Evolutionary conservation across 2,888 invertebrate genomes (phyloP), one percentile per base, ranked within the genome.

Genomic region (Pristionchus maxplancki): DNA sequence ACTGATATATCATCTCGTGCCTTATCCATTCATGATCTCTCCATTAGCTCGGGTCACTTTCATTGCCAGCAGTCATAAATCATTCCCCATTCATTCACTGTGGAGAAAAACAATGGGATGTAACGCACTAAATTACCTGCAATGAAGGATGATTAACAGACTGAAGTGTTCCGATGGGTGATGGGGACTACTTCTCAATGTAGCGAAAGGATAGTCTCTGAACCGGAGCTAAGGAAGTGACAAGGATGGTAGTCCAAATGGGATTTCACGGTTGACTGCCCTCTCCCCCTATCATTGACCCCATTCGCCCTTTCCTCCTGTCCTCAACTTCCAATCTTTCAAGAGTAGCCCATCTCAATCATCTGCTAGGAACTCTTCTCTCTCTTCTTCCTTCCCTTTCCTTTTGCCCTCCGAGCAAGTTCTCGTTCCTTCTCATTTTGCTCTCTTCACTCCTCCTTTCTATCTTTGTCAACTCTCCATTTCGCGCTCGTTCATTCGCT

Each of bases 401-500:
- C 78, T 78, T 37, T 74, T 48, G n/a, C 78, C 31, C 82, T 58
- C 53, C 0, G 34, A 82, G 82, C 82, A 34, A 82, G 82, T 82
- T 82, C 82, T 44, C 53, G 53, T 82, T 58, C 53, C 82, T 50
- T 53, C 53, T 34, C 82, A 34, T 82, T 53, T 82, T 82, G 53
- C 53, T 82, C 82, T 37, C 82, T 37, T 34, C 24, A n/a, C 13
- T 20, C 31, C 53, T 34, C 34, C 82, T 81, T 31, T 50, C 53
- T 53, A 5, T 31, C 82, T 53, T 24, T 24, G 20, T 53, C 82
- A 50, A 50, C 82, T 53, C 82, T 44, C 81, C 50, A 31, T 82
- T 50, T 58, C 82, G 53, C 37, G 34, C 53, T 24, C 53, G 20
- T 44, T 82, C 17, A 50, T 82, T 82, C 53, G 9, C 28, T 81